Evolutionary conservation across 2,888 invertebrate species (phyloP).

Genomic region (Criorhina ranunculi): DNA sequence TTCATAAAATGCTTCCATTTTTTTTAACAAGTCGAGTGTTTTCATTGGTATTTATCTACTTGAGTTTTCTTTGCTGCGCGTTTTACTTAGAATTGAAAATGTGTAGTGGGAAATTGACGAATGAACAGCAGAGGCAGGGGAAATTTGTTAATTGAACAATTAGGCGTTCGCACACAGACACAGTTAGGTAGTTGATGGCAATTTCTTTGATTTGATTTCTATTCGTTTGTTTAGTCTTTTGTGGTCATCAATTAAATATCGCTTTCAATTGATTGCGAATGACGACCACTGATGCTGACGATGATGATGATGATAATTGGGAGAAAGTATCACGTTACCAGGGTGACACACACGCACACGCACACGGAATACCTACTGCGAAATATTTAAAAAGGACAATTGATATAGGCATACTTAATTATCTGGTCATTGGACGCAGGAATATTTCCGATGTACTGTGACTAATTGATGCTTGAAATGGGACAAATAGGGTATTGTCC

Average conservation of each 20-base stretch:
- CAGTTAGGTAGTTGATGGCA: slow-evolving; percentile 40
- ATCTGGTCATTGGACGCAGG: slow-evolving; percentile 11
- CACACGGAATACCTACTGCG: slow-evolving; percentile 16
- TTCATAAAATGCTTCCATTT: background rate
- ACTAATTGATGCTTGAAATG: slow-evolving; percentile 21
- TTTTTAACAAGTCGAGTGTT: slow-evolving; percentile 61
- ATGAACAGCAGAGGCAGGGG: slow-evolving; percentile 11
- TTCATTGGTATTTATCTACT: slow-evolving; percentile 71
- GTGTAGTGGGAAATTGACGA: slow-evolving; percentile 32
- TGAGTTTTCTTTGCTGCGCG: slow-evolving; percentile 30
- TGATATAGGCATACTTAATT: slow-evolving; percentile 14
- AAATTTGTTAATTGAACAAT: slow-evolving; percentile 75
- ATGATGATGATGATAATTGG: slow-evolving; percentile 56
- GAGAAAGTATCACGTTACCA: slow-evolving; percentile 73
- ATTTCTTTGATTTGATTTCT: slow-evolving; percentile 66
- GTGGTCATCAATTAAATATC: slow-evolving; percentile 75
- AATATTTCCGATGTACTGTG: background rate
- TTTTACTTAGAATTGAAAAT: slow-evolving; percentile 44
- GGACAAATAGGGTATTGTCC: background rate
- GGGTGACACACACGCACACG: slow-evolving; percentile 25
- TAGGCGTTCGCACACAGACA: slow-evolving; percentile 52
- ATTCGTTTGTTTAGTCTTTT: slow-evolving; percentile 65
- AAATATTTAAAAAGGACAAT: slow-evolving; percentile 31
- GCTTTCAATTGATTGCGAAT: slow-evolving; percentile 69
- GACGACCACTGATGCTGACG: slow-evolving; percentile 47